Evolutionary conservation across 2,797 vertebrate species (phyloP).

Genomic region (Myotis myotis): DNA sequence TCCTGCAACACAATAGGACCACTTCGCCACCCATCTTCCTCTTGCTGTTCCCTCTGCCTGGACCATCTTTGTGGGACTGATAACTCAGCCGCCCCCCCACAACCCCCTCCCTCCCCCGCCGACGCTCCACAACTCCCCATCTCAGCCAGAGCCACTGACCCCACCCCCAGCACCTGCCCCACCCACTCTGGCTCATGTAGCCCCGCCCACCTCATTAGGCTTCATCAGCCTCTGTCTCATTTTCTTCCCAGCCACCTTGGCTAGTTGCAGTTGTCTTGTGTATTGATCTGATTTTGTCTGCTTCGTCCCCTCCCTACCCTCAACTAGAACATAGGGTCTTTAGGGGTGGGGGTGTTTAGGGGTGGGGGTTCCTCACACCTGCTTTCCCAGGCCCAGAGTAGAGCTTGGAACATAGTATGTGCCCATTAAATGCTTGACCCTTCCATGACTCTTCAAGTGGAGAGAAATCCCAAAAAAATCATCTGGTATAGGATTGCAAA

Average conservation of each 20-base stretch:
- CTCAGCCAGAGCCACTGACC: neutral
- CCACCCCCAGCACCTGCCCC: neutral
- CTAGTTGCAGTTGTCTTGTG: too few relatives aligned
- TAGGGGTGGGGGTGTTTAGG: neutral
- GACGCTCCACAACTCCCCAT: neutral
- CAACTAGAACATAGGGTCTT: neutral
- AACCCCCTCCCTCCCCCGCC: too few relatives aligned
- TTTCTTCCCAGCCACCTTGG: neutral
- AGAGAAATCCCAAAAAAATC: neutral
- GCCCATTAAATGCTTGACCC: fast-evolving
- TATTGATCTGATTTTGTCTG: neutral
- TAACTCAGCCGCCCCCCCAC: fast-evolving
- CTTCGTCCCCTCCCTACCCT: fast-evolving
- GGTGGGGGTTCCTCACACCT: neutral
- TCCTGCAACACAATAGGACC: neutral
- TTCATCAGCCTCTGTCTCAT: neutral
- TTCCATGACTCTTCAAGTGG: neutral
- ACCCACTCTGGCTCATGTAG: neutral
- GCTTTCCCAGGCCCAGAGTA: too few relatives aligned
- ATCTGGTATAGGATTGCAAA: neutral
- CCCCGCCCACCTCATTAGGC: too few relatives aligned
- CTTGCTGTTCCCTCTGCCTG: neutral
- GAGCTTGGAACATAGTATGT: neutral
- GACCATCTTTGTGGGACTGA: neutral
- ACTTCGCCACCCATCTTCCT: fast-evolving